Conservation (phyloP, 2,113 vertebrate genomes). For the Monopterus albus region DNA sequence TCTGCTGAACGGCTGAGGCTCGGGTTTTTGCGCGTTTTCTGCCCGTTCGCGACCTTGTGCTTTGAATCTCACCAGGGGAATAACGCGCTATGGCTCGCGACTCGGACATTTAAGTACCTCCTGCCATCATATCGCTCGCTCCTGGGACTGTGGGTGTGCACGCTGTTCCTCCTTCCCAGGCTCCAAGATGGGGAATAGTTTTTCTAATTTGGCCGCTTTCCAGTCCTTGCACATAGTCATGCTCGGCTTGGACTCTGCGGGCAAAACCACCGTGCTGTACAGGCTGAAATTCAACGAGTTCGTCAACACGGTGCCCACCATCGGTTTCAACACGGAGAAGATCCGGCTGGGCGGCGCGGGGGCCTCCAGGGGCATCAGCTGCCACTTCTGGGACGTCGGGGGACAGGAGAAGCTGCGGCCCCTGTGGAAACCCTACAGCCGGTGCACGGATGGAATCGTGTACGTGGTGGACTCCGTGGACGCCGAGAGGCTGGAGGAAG, state of each 20-base stretch:
- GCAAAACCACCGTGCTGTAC: slow-evolving; percentile 96
- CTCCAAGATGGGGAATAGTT: slow-evolving; percentile 90
- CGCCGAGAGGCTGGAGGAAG: slow-evolving; percentile 93
- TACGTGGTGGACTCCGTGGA: slow-evolving; percentile 98
- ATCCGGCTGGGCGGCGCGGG: slow-evolving; percentile 91
- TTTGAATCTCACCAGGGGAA: not conserved
- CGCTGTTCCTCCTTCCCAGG: not conserved
- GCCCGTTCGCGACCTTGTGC: not conserved
- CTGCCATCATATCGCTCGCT: slow-evolving; percentile 19
- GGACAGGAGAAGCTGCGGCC: slow-evolving; percentile 96
- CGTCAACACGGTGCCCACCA: slow-evolving; percentile 97
- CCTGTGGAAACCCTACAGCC: slow-evolving; percentile 96
- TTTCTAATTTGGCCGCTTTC: slow-evolving; percentile 92
- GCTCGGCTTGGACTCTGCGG: slow-evolving; percentile 95
- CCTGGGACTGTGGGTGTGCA: slow-evolving; percentile 15
- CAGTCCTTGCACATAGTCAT: slow-evolving; percentile 97
- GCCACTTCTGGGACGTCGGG: slow-evolving; percentile 97
- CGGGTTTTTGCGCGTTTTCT: not conserved
- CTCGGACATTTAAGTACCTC: slow-evolving; percentile 27
- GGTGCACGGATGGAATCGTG: slow-evolving; percentile 96
- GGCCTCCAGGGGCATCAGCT: slow-evolving; percentile 92
- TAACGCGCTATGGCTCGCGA: slow-evolving; percentile 34
- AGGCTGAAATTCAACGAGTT: slow-evolving; percentile 97
- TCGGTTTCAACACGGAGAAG: slow-evolving; percentile 96
- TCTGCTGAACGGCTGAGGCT: slow-evolving; percentile 15